Evolutionary conservation across 2,797 vertebrate genomes (phyloP), one percentile per base, ranked within the genome.

Genomic region (Fringilla coelebs): DNA sequence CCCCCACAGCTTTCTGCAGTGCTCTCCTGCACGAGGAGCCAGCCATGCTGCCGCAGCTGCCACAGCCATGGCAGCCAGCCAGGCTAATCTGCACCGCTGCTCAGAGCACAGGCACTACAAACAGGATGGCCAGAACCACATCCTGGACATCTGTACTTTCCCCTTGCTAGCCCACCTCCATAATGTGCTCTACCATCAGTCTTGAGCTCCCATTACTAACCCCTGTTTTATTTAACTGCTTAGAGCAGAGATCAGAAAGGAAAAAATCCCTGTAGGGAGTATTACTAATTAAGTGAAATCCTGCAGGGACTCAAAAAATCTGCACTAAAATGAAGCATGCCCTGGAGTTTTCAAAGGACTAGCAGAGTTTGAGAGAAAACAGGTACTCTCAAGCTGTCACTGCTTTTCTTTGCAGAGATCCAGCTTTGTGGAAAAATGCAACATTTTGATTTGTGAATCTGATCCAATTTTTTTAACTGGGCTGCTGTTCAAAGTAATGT

Each of bases 341-440:
- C 32, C 32, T 63, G 31, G 51, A 87, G 52, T 79, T 92, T 93
- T 87, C 54, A 76, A 31, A 88, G 77, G 83, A 60, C 76, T 45
- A 72, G 32, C 12, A 76, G 54, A 48, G 57, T 41, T 65, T 88
- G 88, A 95, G 60, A 90, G 76, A 85, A 95, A 89, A 77, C 85
- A 88, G 83, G 76, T 88, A 73, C 46, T 81, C 31, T 18, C 34
- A 48, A 86, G 51, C 66, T 34, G 20, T 62, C 76, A 66, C 46
- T 54, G 60, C 25, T 84, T 46, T 46, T 60, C 26, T 52, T 92
- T 57, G 63, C 75, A 88, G 46, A 62, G 48, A 74, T 49, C n/a
- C 81, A 65, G 61, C 75, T 61, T 48, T 34, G 46, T 26, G 66
- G 66, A 94, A 93, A 88, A 83, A 85, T 4, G 49, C 54, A 91